Evolutionary conservation across 2,797 vertebrate species (phyloP), one percentile per base, ranked within the genome.

Genomic region (Brachyrhaphis roseni): DNA sequence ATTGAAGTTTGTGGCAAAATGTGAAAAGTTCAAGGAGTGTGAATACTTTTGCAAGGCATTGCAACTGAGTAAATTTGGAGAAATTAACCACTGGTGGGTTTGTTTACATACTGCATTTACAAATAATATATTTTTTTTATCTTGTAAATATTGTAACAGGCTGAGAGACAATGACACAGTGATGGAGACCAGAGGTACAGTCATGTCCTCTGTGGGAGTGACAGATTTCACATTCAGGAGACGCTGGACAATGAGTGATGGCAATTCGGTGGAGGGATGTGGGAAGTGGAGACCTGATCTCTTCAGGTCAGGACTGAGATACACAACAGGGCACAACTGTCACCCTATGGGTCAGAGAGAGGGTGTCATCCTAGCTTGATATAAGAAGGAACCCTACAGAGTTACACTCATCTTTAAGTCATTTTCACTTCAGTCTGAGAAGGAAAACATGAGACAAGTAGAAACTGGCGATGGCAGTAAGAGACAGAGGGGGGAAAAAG

Each of bases 221-320:
- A 94, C 94, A 95, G 93, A 95, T 96, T 96, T 96, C 95, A 96
- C 95, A 96, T 97, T 94, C 66, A 94, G 94, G 96, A 97, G 94
- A 97, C 95, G 94, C 95, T 95, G 94, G 94, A 94, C 95, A 95
- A 26, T 90, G 95, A 94, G 95, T 94, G 95, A 96, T 92, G 93
- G 95, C 82, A 90, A 87, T 81, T 77, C 55, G 57, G 68, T 77
- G 87, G 76, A 80, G 92, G 88, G 90, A 95, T 92, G 88, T 72
- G 55, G 70, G 66, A 81, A 75, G 84, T 79, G 78, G 70, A 57
- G 85, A 88, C 76, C 83, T 87, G 82, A 85, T 83, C 77, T 84
- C 72, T 62, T 82, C 43, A 78, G 79, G 76, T 72, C 55, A 75
- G 81, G 83, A 74, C 73, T 3, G 71, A 84, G 82, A 71, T 78